These are phyloP conservation scores for Helicolenus hilgendorfi DNA, from an alignment of 2,797 vertebrate species.

Conservation along the genomic window DNA sequence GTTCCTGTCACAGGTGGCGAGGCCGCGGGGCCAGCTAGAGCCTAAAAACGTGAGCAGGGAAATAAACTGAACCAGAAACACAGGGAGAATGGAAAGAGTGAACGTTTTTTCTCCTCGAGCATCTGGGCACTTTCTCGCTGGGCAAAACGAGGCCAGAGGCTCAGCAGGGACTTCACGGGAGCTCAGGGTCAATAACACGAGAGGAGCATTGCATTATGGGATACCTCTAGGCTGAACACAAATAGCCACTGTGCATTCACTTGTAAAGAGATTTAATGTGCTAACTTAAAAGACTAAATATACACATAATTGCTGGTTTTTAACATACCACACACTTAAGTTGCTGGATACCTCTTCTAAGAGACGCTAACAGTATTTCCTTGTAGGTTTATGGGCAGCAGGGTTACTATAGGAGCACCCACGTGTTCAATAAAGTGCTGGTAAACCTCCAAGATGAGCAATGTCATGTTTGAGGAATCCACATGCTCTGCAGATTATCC, in stretches of 20 bases:
- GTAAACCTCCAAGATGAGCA: constrained; percentile 23
- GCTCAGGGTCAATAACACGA: constrained; percentile 27
- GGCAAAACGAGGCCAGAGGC: constrained; percentile 30
- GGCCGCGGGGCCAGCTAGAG: background rate
- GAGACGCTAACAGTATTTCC: constrained; percentile 36
- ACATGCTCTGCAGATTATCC: constrained; percentile 37
- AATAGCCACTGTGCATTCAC: constrained; percentile 47
- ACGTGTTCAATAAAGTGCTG: constrained; percentile 56
- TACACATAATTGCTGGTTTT: constrained; percentile 66
- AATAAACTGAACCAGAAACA: constrained; percentile 38
- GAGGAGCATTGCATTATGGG: constrained; percentile 30
- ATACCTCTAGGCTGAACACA: constrained; percentile 29
- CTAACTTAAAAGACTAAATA: constrained; percentile 67
- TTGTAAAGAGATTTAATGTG: constrained; percentile 39
- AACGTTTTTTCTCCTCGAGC: constrained; percentile 33
- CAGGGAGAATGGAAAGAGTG: constrained; percentile 58
- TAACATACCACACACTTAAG: constrained; percentile 55
- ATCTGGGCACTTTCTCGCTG: constrained; percentile 27
- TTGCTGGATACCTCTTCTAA: constrained; percentile 49
- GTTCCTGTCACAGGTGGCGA: constrained; percentile 37
- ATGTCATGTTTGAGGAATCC: constrained; percentile 44
- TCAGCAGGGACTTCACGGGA: constrained; percentile 29
- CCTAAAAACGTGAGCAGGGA: constrained; percentile 4
- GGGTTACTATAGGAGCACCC: constrained; percentile 25
- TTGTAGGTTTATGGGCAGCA: constrained; percentile 46